Conservation (phyloP, 37 sponge, comb jelly and placozoan genomes). For the Beroe forskalii region DNA sequence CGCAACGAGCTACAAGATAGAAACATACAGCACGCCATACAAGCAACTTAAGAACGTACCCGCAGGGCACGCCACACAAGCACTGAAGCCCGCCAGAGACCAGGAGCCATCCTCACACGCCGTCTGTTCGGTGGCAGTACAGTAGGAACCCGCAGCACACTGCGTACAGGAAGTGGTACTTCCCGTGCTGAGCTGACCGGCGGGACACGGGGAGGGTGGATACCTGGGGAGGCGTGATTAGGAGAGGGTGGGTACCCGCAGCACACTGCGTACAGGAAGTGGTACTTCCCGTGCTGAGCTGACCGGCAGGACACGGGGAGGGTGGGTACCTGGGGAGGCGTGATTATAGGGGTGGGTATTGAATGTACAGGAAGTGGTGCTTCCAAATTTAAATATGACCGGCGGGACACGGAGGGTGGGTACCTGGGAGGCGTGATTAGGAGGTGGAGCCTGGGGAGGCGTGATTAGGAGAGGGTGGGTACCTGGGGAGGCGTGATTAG, state of each 20-base stretch:
- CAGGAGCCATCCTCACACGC: neutral
- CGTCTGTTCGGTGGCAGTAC: neutral
- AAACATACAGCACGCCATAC: no score
- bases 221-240: neutral
- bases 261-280: neutral
- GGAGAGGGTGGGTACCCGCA: neutral
- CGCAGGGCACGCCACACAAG: neutral
- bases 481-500: neutral
- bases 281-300: neutral
- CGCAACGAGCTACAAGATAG: no score
- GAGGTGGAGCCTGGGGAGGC: no score
- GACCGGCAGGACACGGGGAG: neutral
- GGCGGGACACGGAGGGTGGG: neutral
- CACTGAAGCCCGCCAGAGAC: neutral
- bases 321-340: neutral
- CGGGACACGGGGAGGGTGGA: neutral
- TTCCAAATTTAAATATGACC: neutral
- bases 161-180: conserved; percentile 6
- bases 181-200: conserved; percentile 22
- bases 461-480: neutral
- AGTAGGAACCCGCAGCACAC: conserved; percentile 37
- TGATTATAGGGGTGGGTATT: no score
- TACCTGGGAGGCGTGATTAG: neutral
- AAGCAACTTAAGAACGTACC: neutral
- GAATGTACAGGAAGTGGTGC: conserved; percentile 20